Percentiles rank a stretch among this genome's conserved stretches.
Conservation (phyloP, 2,797 vertebrate species). For the Micromesistius poutassou region DNA sequence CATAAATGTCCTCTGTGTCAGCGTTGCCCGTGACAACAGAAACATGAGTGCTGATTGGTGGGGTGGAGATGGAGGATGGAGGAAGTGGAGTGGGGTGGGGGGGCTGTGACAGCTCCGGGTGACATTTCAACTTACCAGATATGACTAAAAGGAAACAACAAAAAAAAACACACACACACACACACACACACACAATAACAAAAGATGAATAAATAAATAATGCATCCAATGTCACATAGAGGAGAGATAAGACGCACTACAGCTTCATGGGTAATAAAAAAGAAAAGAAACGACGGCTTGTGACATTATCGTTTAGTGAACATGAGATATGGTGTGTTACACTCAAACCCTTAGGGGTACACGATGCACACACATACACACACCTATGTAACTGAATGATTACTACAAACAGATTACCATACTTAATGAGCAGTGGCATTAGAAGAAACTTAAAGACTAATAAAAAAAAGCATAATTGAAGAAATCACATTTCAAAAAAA, state of each 20-base stretch:
- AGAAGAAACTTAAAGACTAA: slow-evolving; percentile 13
- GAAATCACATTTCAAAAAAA: slow-evolving; percentile 22
- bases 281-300: slow-evolving; percentile 15
- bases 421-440: slow-evolving; percentile 12
- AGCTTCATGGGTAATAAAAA: slow-evolving; percentile 46
- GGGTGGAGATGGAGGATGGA: slow-evolving; percentile 3
- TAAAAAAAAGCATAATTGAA: slow-evolving; percentile 5
- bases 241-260: slow-evolving; percentile 47
- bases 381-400: slow-evolving; percentile 11
- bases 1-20: slow-evolving; percentile 81
- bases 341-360: not conserved
- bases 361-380: slow-evolving; percentile 15
- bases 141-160: slow-evolving; percentile 92
- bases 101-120: slow-evolving; percentile 93
- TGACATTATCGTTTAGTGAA: slow-evolving; percentile 39
- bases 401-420: slow-evolving; percentile 18
- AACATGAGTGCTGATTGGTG: slow-evolving; percentile 88
- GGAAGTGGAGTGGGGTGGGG: slow-evolving; percentile 67
- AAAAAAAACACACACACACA: no score
- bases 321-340: slow-evolving; percentile 38
- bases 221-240: slow-evolving; percentile 55
- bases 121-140: slow-evolving; percentile 99
- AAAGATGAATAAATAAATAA: slow-evolving; percentile 78
- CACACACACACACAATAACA: slow-evolving; percentile 69
- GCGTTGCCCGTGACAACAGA: slow-evolving; percentile 88